Conservation (phyloP, 2,888 invertebrate genomes). For the Neria commutata region DNA sequence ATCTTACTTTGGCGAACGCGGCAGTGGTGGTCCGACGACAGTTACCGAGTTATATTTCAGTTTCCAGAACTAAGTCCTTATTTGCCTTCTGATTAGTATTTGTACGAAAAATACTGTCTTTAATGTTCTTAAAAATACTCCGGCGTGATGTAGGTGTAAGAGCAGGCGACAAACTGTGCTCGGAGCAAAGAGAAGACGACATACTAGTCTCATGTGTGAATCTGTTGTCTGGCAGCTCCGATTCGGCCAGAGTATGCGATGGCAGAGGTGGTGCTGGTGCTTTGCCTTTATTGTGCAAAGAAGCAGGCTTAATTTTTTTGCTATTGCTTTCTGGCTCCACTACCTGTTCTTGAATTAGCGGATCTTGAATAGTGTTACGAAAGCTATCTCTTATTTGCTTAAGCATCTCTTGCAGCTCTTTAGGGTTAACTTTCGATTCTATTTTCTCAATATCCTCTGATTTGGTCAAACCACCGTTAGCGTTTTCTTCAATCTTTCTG, state of each 20-base stretch:
- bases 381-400: constrained; percentile 51
- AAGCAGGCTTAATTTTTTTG: constrained; percentile 28
- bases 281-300: constrained; percentile 54
- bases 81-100: no score
- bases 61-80: no score
- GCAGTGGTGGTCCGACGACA: no score
- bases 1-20: no score
- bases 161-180: constrained; percentile 2
- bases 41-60: no score
- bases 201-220: no score
- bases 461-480: no score
- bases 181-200: not conserved
- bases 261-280: constrained; percentile 36
- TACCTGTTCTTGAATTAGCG: constrained; percentile 14
- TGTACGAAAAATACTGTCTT: constrained; percentile 46
- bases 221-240: no score
- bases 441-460: constrained; percentile 23
- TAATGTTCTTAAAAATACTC: constrained; percentile 44
- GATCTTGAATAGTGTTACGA: constrained; percentile 41
- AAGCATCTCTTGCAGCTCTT: constrained; percentile 43
- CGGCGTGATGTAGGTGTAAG: constrained; percentile 6
- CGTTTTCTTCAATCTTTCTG: no score
- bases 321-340: not conserved
- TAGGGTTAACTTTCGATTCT: constrained; percentile 36
- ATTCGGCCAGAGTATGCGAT: not conserved